Conservation (phyloP, 30 jellyfish, hydroid and myxozoan species). For the Aurelia aurita region DNA sequence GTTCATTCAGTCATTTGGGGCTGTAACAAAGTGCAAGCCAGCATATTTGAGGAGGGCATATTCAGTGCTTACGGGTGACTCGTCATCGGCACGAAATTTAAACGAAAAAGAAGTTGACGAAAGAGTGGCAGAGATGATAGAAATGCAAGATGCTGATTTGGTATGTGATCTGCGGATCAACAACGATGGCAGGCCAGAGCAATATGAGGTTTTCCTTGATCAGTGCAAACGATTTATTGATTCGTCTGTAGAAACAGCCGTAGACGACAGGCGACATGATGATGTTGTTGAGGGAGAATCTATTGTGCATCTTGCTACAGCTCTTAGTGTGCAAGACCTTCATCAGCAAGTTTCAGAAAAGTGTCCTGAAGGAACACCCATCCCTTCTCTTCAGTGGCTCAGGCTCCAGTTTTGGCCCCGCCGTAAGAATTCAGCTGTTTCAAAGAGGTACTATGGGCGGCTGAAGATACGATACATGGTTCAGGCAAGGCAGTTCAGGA, state of each 20-base stretch:
- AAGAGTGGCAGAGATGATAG: conserved; percentile 1
- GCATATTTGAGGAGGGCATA: conserved; percentile 5
- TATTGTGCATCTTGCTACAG: conserved; percentile 46
- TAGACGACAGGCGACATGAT: conserved; percentile 27
- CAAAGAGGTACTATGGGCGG: conserved; percentile 18
- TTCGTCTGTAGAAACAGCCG: conserved; percentile 27
- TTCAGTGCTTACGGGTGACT: conserved; percentile 25
- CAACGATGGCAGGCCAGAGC: conserved; percentile 14
- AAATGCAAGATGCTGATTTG: conserved; percentile 23
- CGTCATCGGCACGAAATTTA: conserved; percentile 2
- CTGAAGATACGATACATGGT: conserved; percentile 34
- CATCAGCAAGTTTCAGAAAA: conserved; percentile 5
- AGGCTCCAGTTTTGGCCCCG: conserved; percentile 37
- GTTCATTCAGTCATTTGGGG: conserved; percentile 6
- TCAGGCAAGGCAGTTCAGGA: conserved; percentile 31
- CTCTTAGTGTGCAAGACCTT: conserved; percentile 23
- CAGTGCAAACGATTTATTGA: neutral
- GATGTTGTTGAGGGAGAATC: conserved; percentile 2
- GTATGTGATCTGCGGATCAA: conserved; percentile 12
- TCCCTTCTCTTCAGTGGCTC: conserved; percentile 53
- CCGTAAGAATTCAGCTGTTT: neutral
- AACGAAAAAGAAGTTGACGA: conserved; percentile 8
- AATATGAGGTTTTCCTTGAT: conserved; percentile 13
- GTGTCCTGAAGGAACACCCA: conserved; percentile 52
- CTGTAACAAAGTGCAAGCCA: neutral